Conservation (phyloP, 2,113 vertebrate species). For the Phocoena sinus region DNA sequence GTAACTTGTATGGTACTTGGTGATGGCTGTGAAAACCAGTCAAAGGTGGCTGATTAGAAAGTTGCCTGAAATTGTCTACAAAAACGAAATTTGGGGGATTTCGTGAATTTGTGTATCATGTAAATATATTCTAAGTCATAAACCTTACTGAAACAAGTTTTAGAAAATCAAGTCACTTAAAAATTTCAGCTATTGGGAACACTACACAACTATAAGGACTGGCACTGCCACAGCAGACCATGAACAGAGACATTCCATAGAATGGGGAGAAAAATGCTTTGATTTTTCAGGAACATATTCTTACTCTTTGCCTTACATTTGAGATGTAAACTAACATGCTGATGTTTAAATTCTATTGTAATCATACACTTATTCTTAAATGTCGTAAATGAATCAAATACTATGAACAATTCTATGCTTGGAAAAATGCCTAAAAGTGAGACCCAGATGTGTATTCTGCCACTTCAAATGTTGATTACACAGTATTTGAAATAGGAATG, state of each 20-base stretch:
- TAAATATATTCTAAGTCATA: neutral
- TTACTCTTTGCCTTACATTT: neutral
- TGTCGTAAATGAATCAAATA: neutral
- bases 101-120: neutral
- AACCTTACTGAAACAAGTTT: neutral
- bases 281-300: neutral
- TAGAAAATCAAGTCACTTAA: neutral
- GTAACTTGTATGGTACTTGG: neutral
- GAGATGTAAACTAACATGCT: neutral
- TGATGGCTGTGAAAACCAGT: neutral
- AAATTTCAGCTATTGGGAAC: neutral
- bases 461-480: neutral
- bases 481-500: neutral
- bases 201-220: neutral
- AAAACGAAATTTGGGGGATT: neutral
- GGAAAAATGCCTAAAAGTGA: neutral
- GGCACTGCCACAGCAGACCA: neutral
- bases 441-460: neutral
- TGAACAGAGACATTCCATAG: neutral
- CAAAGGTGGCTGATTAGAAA: neutral
- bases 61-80: neutral
- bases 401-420: neutral
- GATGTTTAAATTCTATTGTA: neutral
- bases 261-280: neutral
- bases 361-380: constrained; percentile 4